phyloP scores from a whole-genome alignment of 2,888 invertebrate species.

The Drosophila pseudotalamancana region DNA sequence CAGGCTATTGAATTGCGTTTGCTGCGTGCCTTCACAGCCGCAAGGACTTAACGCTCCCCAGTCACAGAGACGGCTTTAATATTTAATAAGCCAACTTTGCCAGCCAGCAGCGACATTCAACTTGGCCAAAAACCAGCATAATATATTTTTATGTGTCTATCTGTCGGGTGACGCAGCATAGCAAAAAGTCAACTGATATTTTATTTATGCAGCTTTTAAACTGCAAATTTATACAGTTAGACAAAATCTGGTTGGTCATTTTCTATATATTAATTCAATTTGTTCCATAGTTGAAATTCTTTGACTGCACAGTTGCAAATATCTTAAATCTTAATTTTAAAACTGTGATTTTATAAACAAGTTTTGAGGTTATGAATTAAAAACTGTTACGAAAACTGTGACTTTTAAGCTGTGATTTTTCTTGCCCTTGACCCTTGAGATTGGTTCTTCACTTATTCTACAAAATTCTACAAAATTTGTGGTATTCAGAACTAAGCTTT shows the following conservation, averaged over 20 bases:
- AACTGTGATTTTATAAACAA: background rate
- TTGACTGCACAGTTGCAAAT: too few relatives aligned
- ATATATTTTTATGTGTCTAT: background rate
- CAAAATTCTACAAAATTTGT: too few relatives aligned
- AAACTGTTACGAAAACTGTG: too few relatives aligned
- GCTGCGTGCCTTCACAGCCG: slow-evolving; percentile 62
- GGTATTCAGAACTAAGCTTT: too few relatives aligned
- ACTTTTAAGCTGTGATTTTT: too few relatives aligned
- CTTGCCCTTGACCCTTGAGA: too few relatives aligned
- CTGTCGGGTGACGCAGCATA: background rate
- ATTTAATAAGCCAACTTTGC: slow-evolving; percentile 66
- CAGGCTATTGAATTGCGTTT: slow-evolving; percentile 57
- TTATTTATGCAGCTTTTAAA: slow-evolving; percentile 3
- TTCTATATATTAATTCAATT: too few relatives aligned
- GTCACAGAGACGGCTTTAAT: slow-evolving; percentile 51
- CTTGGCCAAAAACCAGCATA: slow-evolving; percentile 8
- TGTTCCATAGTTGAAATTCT: too few relatives aligned
- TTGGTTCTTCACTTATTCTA: too few relatives aligned
- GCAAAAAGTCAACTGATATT: background rate
- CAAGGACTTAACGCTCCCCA: slow-evolving; percentile 66
- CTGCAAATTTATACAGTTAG: slow-evolving; percentile 8
- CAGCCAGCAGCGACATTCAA: slow-evolving; percentile 34
- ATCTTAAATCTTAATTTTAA: too few relatives aligned
- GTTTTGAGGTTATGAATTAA: too few relatives aligned
- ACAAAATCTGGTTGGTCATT: background rate